These are phyloP conservation scores for Sciaenops ocellatus DNA, from an alignment of 2,797 vertebrate genomes.

Conservation along the genomic window DNA sequence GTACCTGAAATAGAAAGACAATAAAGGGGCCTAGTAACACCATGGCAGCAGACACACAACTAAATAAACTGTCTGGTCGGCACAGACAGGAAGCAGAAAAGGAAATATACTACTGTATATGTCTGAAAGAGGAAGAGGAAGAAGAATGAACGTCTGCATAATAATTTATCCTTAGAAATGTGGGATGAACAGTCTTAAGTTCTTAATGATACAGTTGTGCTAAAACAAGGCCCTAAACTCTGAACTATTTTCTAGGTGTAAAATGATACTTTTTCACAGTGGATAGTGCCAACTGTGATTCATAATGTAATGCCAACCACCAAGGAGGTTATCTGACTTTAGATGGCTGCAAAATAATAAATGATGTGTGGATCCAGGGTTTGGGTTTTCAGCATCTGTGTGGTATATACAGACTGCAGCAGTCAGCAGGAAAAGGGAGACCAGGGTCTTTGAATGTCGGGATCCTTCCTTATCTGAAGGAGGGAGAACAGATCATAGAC, in stretches of 20 bases:
- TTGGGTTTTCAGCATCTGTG: constrained; percentile 26
- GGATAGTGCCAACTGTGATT: neutral
- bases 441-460: constrained; percentile 38
- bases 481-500: constrained; percentile 38
- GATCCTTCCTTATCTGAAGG: constrained; percentile 45
- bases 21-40: constrained; percentile 22
- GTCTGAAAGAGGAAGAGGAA: neutral
- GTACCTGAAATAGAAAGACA: constrained; percentile 28
- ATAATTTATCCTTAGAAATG: neutral
- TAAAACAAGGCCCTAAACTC: neutral
- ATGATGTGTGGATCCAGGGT: constrained; percentile 12
- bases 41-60: constrained; percentile 3
- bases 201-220: neutral
- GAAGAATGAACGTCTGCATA: too few relatives aligned
- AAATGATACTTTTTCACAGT: neutral
- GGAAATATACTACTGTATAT: neutral
- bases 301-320: neutral
- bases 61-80: constrained; percentile 27
- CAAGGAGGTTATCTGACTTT: constrained; percentile 12
- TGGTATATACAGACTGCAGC: constrained; percentile 34
- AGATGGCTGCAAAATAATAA: constrained; percentile 16
- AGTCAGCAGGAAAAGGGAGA: constrained; percentile 24
- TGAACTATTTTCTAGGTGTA: neutral
- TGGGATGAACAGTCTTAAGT: neutral
- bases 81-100: constrained; percentile 24